Conservation (phyloP, 2,797 vertebrate genomes). For the Uromys caudimaculatus region DNA sequence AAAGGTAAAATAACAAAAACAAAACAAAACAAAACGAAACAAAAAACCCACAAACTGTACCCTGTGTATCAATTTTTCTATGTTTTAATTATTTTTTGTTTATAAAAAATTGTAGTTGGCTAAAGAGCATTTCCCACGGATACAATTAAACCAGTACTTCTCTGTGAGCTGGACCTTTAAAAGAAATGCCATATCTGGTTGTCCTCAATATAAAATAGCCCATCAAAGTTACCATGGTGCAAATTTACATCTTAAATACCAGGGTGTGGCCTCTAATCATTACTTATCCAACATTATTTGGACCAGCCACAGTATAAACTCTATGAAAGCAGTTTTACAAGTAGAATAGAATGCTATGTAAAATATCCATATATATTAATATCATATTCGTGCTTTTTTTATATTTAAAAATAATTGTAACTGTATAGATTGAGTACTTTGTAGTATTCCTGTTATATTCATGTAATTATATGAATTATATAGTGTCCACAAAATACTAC, state of each 20-base stretch:
- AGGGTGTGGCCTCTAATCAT: constrained; percentile 83
- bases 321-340: constrained; percentile 69
- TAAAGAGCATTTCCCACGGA: constrained; percentile 81
- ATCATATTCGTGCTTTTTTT: constrained; percentile 22
- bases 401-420: constrained; percentile 35
- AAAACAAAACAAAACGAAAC: too few relatives aligned
- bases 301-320: constrained; percentile 70
- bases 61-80: not conserved
- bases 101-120: constrained; percentile 66
- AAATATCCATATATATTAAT: constrained; percentile 50
- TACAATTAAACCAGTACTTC: constrained; percentile 83
- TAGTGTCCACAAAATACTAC: not conserved
- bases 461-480: not conserved
- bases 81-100: not conserved
- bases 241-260: constrained; percentile 88
- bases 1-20: constrained; percentile 54
- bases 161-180: constrained; percentile 86
- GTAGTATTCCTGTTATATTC: not conserved
- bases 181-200: constrained; percentile 87
- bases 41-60: not conserved
- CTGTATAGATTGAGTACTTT: not conserved
- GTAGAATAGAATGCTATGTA: constrained; percentile 57
- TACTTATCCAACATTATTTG: constrained; percentile 83
- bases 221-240: constrained; percentile 84
- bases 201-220: constrained; percentile 85